Base-by-base conservation (phyloP, 2,888 invertebrate genomes). In the Cephonodes hylas region DNA sequence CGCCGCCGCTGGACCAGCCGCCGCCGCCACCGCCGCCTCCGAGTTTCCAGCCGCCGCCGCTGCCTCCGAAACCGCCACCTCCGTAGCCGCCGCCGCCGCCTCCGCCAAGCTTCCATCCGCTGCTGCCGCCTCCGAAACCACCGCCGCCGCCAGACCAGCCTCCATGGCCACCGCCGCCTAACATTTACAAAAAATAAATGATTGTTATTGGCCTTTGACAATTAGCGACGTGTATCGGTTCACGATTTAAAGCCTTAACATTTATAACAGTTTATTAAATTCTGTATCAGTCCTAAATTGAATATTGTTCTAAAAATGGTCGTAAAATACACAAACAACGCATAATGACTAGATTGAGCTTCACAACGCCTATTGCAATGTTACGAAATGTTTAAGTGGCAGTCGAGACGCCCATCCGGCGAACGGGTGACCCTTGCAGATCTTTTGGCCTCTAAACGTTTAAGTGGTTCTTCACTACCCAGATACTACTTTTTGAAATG, bases 361-460 rank as follows among this genome's bases (percentile, higher is more conserved):
- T 60, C 48, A 61, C 42, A 34, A 34, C 44, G 46, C 56, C 48
- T 58, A 61, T 45, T 45, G 62, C 34, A 34, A 64, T 58, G 64
- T 80, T 79, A 72, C 75, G 75, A 74, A 75, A 80, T 70, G 59
- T 18, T 62, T 66, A 68, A 67, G 65, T 66, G 63, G 63, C 60
- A 63, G 63, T 64, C 59, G 59, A 63, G 31, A 58, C 45, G 61
- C 31, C 27, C 61, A 64, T 56, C 58, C 61, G 67, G 75, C 72
- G 76, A 75, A 67, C 66, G 77, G 74, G 74, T 77, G 77, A 78
- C 77, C 77, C 71, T 65, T 70, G 59, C 58, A 66, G 66, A 72
- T 68, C 70, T 67, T 64, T 63, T 64, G 71, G 61, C 70, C 73
- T 68, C 60, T 69, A 66, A 63, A 58, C 58, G 57, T 61, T 58